phyloP scores from a whole-genome alignment of 2,113 vertebrate genomes.

The western clawed frog (Xenopus tropicalis) region UCB_Xtro_10.0 CM004447.2:28858001-28858500 shows the following conservation, averaged over 20 bases:
- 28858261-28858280: not conserved
- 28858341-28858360: constrained; percentile 11
- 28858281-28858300: not conserved
- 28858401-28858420: constrained; percentile 39
- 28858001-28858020: too few relatives aligned
- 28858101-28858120: constrained; percentile 47
- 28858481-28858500: constrained; percentile 45
- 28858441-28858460: constrained; percentile 44
- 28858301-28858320: not conserved
- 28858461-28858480: constrained; percentile 39
- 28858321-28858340: constrained; percentile 22
- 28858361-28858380: constrained; percentile 4
- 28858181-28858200: constrained; percentile 49
- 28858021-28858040: too few relatives aligned
- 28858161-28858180: constrained; percentile 53
- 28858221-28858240: constrained; percentile 40
- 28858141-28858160: constrained; percentile 33
- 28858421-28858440: constrained; percentile 39
- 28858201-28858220: constrained; percentile 55
- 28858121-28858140: constrained; percentile 54
- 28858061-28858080: too few relatives aligned
- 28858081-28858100: too few relatives aligned
- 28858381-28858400: constrained; percentile 17
- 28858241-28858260: constrained; percentile 44
- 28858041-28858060: too few relatives aligned